Percentiles rank a stretch among this genome's conserved stretches.
These are phyloP conservation scores for Zaprionus nigranus DNA, from an alignment of 1,140 invertebrate species.

Conservation along the genomic window DNA sequence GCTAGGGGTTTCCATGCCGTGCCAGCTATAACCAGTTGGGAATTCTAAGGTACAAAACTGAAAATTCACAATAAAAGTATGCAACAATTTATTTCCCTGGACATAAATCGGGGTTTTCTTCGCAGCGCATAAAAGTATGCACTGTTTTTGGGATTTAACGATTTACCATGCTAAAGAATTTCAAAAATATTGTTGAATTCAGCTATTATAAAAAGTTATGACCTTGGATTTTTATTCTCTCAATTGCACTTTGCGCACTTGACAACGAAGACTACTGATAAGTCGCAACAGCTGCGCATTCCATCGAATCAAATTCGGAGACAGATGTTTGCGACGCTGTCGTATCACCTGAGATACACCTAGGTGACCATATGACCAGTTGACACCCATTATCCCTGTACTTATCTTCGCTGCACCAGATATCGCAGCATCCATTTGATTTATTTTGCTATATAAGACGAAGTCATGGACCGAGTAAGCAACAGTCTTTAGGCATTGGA, in stretches of 20 bases:
- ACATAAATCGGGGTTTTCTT: background rate
- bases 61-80: conserved; percentile 25
- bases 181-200: too few species aligned
- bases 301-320: too few species aligned
- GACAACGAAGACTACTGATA: conserved; percentile 28
- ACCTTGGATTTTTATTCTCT: conserved; percentile 10
- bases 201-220: too few species aligned
- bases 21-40: conserved; percentile 31
- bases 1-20: background rate
- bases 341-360: conserved; percentile 45
- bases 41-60: conserved; percentile 13
- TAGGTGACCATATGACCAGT: conserved; percentile 11
- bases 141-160: background rate
- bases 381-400: conserved; percentile 1
- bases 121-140: conserved; percentile 5
- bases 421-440: background rate
- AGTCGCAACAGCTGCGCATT: conserved; percentile 33
- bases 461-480: conserved; percentile 25
- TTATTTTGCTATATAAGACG: conserved; percentile 57
- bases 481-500: conserved; percentile 84
- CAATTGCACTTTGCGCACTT: conserved; percentile 39
- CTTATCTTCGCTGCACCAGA: background rate
- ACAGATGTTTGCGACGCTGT: conserved; percentile 33
- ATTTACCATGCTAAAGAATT: too few species aligned
- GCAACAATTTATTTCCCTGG: conserved; percentile 6